phyloP scores from a whole-genome alignment of 1,140 invertebrate species.

The Ostrea edulis region DNA sequence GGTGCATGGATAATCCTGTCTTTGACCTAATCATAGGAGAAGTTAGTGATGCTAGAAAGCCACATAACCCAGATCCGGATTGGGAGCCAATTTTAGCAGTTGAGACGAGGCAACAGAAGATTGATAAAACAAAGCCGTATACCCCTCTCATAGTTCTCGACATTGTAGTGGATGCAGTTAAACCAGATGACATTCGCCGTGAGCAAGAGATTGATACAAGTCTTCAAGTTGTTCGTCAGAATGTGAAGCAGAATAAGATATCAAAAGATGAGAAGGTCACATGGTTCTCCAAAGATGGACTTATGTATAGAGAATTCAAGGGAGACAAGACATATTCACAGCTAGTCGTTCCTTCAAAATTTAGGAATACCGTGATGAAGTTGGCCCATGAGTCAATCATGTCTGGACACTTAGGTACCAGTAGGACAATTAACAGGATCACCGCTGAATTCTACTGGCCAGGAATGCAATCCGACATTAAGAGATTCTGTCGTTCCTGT shows the following conservation, averaged over 20 bases:
- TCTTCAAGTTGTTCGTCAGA: slow-evolving; percentile 1
- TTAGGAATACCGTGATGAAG: slow-evolving; percentile 41
- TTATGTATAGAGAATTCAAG: slow-evolving; percentile 23
- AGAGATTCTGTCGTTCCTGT: slow-evolving; percentile 47
- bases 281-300: neutral
- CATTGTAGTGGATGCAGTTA: neutral
- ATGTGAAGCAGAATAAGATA: neutral
- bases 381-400: slow-evolving; percentile 53
- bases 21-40: slow-evolving; percentile 25
- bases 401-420: slow-evolving; percentile 50
- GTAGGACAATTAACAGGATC: slow-evolving; percentile 26
- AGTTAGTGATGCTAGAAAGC: too few species aligned
- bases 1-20: slow-evolving; percentile 33
- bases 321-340: neutral
- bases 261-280: neutral
- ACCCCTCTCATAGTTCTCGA: neutral
- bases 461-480: slow-evolving; percentile 48
- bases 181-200: neutral
- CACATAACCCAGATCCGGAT: slow-evolving; percentile 1
- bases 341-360: slow-evolving; percentile 41
- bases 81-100: neutral
- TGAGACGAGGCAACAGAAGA: slow-evolving; percentile 21
- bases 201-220: slow-evolving; percentile 31
- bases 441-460: slow-evolving; percentile 55
- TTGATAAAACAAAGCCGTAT: slow-evolving; percentile 4